These are phyloP conservation scores for Eustalomyia histrio DNA, from an alignment of 2,888 invertebrate genomes.

Conservation along the genomic window DNA sequence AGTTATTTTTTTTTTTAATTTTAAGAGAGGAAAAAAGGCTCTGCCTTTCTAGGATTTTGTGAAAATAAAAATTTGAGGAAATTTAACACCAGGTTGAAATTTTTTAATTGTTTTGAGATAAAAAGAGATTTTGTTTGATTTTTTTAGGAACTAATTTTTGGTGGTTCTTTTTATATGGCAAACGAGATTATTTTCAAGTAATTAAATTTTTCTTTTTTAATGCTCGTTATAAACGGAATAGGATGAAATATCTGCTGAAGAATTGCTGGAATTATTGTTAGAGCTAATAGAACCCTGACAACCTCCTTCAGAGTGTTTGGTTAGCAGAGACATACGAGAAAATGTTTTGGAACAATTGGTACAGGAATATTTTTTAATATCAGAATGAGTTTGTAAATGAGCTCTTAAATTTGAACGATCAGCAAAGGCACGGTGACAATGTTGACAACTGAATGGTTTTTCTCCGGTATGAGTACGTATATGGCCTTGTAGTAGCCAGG, in stretches of 20 bases:
- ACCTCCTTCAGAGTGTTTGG: slow-evolving; percentile 95
- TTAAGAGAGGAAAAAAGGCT: slow-evolving; percentile 34
- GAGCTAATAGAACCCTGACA: slow-evolving; percentile 82
- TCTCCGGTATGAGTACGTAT: slow-evolving; percentile 99
- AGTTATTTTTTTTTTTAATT: slow-evolving; percentile 41
- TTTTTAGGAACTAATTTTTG: slow-evolving; percentile 80
- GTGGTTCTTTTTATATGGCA: slow-evolving; percentile 73
- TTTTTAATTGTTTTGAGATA: slow-evolving; percentile 14
- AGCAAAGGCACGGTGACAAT: slow-evolving; percentile 97
- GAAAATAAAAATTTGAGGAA: slow-evolving; percentile 19
- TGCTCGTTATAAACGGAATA: slow-evolving; percentile 73
- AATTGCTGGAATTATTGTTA: slow-evolving; percentile 34
- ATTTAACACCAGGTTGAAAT: slow-evolving; percentile 51
- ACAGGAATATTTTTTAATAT: slow-evolving; percentile 98
- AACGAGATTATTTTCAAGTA: slow-evolving; percentile 49
- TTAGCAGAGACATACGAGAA: slow-evolving; percentile 96
- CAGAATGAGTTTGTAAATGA: slow-evolving; percentile 98
- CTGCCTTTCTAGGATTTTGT: slow-evolving; percentile 44
- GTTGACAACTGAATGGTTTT: slow-evolving; percentile 97
- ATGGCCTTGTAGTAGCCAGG: slow-evolving; percentile 98
- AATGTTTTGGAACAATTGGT: slow-evolving; percentile 96
- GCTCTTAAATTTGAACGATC: slow-evolving; percentile 97
- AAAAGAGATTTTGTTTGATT: slow-evolving; percentile 41
- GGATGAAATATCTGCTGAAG: slow-evolving; percentile 58
- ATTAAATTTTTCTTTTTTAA: slow-evolving; percentile 51